These are phyloP conservation scores for Rhodinocichla rosea DNA, from an alignment of 2,113 vertebrate species.

Conservation along the genomic window DNA sequence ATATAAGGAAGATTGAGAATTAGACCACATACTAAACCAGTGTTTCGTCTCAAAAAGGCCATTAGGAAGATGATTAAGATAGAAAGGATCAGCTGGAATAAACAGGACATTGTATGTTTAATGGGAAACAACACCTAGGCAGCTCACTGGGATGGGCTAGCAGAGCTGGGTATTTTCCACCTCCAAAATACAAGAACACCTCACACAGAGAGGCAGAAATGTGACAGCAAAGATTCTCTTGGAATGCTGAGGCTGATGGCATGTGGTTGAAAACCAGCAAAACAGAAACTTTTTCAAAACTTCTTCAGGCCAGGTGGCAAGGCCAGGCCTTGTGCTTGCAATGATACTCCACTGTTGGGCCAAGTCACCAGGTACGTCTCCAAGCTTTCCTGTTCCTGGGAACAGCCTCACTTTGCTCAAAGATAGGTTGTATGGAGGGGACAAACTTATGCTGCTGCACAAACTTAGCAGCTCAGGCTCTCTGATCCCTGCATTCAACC, in stretches of 20 bases:
- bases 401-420: not conserved
- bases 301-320: not conserved
- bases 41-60: not conserved
- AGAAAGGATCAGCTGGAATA: not conserved
- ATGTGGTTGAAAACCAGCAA: not conserved
- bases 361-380: not conserved
- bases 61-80: not conserved
- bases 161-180: not conserved
- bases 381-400: not conserved
- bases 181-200: not conserved
- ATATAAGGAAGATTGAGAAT: not conserved
- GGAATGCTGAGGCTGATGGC: not conserved
- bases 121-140: not conserved
- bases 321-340: not conserved
- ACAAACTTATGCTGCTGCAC: not conserved
- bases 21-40: not conserved
- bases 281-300: not conserved
- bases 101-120: not conserved
- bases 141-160: not conserved
- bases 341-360: not conserved
- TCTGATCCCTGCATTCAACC: not conserved
- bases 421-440: rapidly evolving
- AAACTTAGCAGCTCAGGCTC: not conserved
- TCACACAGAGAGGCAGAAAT: not conserved
- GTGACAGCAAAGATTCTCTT: not conserved